Percentiles rank a stretch among this genome's conserved stretches.
Evolutionary conservation across 2,888 invertebrate species (phyloP).

Genomic region (Agonopterix alstromeriana): DNA sequence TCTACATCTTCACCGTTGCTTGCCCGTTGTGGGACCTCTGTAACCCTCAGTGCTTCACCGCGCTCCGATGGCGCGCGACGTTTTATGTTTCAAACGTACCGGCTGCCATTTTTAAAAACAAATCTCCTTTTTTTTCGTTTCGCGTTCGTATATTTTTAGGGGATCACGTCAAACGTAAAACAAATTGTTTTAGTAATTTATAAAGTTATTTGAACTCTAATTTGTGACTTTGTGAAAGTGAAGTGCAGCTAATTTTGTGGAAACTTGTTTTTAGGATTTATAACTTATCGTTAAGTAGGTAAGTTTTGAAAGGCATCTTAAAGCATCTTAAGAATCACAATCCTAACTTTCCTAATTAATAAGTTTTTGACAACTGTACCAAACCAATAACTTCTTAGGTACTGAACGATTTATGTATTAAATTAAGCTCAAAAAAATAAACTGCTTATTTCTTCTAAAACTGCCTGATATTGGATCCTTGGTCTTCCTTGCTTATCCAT

Average conservation of each 20-base stretch:
- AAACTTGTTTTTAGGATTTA: background rate
- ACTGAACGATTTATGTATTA: too few species aligned
- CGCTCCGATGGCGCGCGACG: conserved; percentile 49
- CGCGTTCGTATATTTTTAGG: conserved; percentile 11
- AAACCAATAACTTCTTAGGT: too few species aligned
- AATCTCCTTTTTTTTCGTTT: conserved; percentile 15
- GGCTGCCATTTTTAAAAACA: conserved; percentile 26
- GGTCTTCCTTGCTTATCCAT: too few species aligned
- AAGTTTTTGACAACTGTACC: too few species aligned
- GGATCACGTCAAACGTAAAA: background rate
- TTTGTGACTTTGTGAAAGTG: conserved; percentile 1
- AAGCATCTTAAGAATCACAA: background rate
- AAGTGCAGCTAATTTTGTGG: background rate
- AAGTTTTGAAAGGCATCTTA: background rate
- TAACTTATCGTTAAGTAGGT: conserved; percentile 2
- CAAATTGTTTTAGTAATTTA: background rate
- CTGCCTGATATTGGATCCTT: too few species aligned
- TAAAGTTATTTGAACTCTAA: background rate
- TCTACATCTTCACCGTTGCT: conserved; percentile 10
- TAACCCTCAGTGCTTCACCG: conserved; percentile 32
- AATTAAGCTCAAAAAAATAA: too few species aligned
- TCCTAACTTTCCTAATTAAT: too few species aligned
- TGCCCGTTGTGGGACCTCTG: conserved; percentile 5
- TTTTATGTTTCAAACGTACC: conserved; percentile 12
- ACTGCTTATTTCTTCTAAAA: too few species aligned